phyloP scores from a whole-genome alignment of 2,888 invertebrate species.

The Blastobasis adustella region DNA sequence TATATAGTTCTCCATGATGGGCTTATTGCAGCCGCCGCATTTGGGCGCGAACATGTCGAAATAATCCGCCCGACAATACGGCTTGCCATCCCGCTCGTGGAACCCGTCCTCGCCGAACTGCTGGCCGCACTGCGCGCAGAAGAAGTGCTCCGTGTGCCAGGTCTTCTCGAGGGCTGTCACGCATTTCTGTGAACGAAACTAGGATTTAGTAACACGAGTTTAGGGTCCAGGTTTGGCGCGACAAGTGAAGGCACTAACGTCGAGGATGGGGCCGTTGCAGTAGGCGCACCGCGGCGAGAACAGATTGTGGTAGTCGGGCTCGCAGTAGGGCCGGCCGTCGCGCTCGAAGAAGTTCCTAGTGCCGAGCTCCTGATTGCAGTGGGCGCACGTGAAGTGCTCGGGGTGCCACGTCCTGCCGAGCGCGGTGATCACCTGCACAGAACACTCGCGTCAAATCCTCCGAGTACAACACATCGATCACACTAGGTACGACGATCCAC shows the following conservation, averaged over 20 bases:
- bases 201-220: conserved; percentile 5
- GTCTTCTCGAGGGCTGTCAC: conserved; percentile 97
- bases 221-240: not conserved
- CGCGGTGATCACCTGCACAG: conserved; percentile 88
- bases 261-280: conserved; percentile 98
- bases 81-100: conserved; percentile 96
- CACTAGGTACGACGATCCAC: not conserved
- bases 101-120: conserved; percentile 98
- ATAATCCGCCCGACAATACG: conserved; percentile 96
- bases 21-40: conserved; percentile 95
- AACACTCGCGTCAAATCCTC: conserved; percentile 36
- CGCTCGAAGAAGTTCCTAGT: conserved; percentile 99
- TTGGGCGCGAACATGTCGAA: conserved; percentile 99
- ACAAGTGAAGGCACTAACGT: conserved; percentile 79
- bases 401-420: conserved; percentile 99
- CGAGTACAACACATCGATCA: not conserved
- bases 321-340: conserved; percentile 97
- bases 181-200: conserved; percentile 88
- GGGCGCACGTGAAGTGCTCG: conserved; percentile 98
- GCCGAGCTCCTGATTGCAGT: conserved; percentile 97
- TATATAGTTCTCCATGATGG: conserved; percentile 98
- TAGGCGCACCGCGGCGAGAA: conserved; percentile 99
- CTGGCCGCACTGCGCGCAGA: conserved; percentile 97
- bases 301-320: conserved; percentile 97
- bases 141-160: conserved; percentile 99